Evolutionary conservation across 2,113 vertebrate genomes (phyloP), one percentile per base, ranked within the genome.

Genomic region (Marmota flaviventris): DNA sequence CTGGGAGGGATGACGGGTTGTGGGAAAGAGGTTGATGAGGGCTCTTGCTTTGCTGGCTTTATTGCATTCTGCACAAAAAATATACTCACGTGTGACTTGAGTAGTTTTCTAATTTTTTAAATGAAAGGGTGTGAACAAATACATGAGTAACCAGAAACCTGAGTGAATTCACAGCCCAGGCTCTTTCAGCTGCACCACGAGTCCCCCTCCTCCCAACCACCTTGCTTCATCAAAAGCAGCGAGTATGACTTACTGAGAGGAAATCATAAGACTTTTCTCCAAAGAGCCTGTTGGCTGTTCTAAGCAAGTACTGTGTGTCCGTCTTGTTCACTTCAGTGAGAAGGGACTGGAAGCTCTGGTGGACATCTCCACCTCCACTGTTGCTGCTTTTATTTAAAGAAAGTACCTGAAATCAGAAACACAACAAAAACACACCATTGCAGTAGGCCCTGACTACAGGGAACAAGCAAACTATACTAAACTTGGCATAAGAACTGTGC

Each of bases 281-380:
- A 27, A 99, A 99, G 8, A 99, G 98, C 13, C 99, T 98, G 97
- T 99, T 99, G 18, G 99, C 99, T 1, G 99, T 98, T 98, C 98
- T 99, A 76, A 99, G 99, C 94, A 99, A 91, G 85, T 99, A 99
- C 1, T 99, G 98, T 0, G 98, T 98, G 53, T 94, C 98, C 0
- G 99, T 98, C 37, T 98, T 98, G 56, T 99, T 99, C 83, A 99
- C 98, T 45, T 99, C 97, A 0, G 81, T 81, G 25, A 99, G 99
- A 87, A 99, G 99, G 0, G 73, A 93, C 12, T 98, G 97, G 95
- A 99, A 99, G 8, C 97, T 97, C 85, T 95, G 97, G 76, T 99
- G 99, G 95, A 99, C 88, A 39, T 98, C 98, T 75, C 88, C 85
- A 3, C 92, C 94, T 25, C 29, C 93, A 20, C 97, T 95, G 25